Base-by-base conservation (phyloP, 2,113 vertebrate species). In the Eulacestoma nigropectus region DNA sequence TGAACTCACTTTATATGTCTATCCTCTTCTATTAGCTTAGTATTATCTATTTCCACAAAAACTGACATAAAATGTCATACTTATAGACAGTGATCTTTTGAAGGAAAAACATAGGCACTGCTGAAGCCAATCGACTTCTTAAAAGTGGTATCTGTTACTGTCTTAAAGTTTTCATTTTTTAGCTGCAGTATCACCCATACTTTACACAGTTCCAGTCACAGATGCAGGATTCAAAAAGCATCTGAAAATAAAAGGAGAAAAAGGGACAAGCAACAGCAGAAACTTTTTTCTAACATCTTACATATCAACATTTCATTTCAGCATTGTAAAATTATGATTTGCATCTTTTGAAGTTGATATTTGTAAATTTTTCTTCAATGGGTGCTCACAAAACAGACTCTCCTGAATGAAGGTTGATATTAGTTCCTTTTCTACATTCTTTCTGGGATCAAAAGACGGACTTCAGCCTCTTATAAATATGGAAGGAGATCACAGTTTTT, bases 401-500 rank as follows among this genome's bases (percentile, higher is more conserved):
- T 44, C 32, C 33, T 88, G 74, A 81, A 82, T 88, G 35, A 96
- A 78, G 33, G 23, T 29, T 35, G 13, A 17, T 78, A 89, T 67
- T 84, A 55, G 55, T 90, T 92, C 14, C 42, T 42, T 87, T 62
- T 73, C 70, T 95, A 22, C 47, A 44, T 93, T 88, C 52, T 78
- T 95, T 52, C 63, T 67, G 46, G 37, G n/a, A 96, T 90, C 63
- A 92, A 97, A 96, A 68, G 69, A 85, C 59, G 32, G n/a, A 92
- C 33, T 89, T 96, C 84, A 93, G 56, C 64, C 42, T 84, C 59
- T 95, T 96, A 73, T 86, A 93, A 89, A 90, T 95, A 83, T 78
- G 57, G 53, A 96, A 95, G 88, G 37, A 53, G 32, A 95, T 93
- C 82, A 93, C 55, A 90, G 44, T 95, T 97, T 85, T 93, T 83